Percentiles rank a stretch among this genome's conserved stretches.
Conservation (phyloP, 2,888 invertebrate species). For the Ophion costatus region DNA sequence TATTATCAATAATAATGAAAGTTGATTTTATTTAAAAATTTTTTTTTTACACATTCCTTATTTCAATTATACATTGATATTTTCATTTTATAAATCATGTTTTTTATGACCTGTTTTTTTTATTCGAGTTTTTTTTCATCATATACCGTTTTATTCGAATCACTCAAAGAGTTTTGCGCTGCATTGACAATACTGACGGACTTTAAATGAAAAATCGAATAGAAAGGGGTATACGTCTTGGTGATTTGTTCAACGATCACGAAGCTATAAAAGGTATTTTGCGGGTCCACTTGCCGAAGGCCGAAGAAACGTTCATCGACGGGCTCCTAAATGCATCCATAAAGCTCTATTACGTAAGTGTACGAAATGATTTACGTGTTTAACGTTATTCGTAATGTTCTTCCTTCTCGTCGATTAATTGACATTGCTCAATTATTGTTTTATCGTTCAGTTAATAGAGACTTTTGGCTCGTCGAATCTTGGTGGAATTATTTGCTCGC, state of each 20-base stretch:
- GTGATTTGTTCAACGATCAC: slow-evolving; percentile 85
- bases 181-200: neutral
- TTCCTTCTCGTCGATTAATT: neutral
- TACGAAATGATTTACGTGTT: neutral
- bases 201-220: slow-evolving; percentile 37
- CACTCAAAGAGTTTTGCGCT: neutral
- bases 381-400: neutral
- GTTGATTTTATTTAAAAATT: neutral
- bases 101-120: too few relatives aligned
- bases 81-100: too few relatives aligned
- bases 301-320: slow-evolving; percentile 81
- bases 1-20: too few relatives aligned
- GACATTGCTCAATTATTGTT: neutral
- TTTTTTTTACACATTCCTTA: too few relatives aligned
- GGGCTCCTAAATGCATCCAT: slow-evolving; percentile 84
- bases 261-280: slow-evolving; percentile 83
- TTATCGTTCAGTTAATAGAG: slow-evolving; percentile 79
- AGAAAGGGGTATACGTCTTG: slow-evolving; percentile 85
- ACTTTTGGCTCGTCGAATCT: slow-evolving; percentile 78
- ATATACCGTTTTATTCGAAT: neutral
- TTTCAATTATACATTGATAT: too few relatives aligned
- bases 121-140: too few relatives aligned
- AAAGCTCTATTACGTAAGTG: slow-evolving; percentile 85
- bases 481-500: slow-evolving; percentile 76
- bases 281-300: slow-evolving; percentile 79